phyloP scores from a whole-genome alignment of 2,797 vertebrate genomes.

The Anas georgica region DNA sequence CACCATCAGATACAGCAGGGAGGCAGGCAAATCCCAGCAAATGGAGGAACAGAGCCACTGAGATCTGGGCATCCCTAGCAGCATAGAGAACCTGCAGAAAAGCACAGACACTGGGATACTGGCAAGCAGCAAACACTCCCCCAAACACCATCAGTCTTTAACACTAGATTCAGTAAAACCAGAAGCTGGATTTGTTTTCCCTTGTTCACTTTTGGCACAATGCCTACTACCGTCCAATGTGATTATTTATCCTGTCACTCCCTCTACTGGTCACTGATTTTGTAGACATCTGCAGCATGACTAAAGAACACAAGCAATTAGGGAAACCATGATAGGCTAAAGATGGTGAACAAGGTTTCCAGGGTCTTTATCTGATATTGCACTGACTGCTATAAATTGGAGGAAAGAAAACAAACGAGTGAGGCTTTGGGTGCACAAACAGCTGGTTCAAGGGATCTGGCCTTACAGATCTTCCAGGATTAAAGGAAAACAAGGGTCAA shows the following conservation, averaged over 20 bases:
- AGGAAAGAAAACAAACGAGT: background rate
- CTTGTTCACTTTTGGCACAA: background rate
- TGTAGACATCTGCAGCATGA: background rate
- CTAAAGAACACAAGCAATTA: background rate
- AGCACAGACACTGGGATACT: background rate
- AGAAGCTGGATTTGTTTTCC: background rate
- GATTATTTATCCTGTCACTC: conserved; percentile 28
- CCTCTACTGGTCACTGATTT: conserved; percentile 22
- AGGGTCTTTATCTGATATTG: background rate
- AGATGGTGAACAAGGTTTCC: background rate
- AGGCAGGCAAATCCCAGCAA: conserved; percentile 80
- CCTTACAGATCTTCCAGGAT: background rate
- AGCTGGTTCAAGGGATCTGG: background rate
- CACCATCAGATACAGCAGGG: conserved; percentile 21
- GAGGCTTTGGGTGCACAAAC: background rate
- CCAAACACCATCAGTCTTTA: background rate
- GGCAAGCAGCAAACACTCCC: background rate
- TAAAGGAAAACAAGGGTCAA: background rate
- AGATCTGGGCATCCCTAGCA: conserved; percentile 92
- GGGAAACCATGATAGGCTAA: background rate
- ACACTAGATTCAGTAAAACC: background rate
- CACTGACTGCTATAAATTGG: background rate
- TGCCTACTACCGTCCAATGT: rapidly evolving
- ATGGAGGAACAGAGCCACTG: conserved; percentile 90
- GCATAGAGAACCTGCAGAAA: conserved; percentile 88